Evolutionary conservation across 2,113 vertebrate species (phyloP), one percentile per base, ranked within the genome.

Genomic region (Stictonetta naevosa): DNA sequence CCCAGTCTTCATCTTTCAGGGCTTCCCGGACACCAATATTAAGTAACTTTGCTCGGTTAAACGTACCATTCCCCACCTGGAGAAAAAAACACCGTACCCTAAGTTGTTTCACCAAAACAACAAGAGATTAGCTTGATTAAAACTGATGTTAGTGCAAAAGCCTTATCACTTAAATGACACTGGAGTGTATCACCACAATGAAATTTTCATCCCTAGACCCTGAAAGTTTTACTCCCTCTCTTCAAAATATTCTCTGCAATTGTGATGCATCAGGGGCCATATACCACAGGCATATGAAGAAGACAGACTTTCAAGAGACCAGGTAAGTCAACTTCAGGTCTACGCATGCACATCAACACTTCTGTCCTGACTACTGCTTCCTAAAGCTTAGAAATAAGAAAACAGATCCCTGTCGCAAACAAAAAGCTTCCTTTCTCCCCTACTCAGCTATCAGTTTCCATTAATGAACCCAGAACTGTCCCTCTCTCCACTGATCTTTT

Each of bases 41-140:
- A 20, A 98, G 97, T n/a, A 98, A 96, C 83, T 98, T 98, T 71
- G 98, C 98, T 83, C 97, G 86, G 89, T 98, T 98, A 90, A 98
- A 98, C 0, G 97, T 97, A 26, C 95, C 96, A 2, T 91, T 96
- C 50, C 98, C 98, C 23, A 88, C 95, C 98, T 98, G 81, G 40
- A 86, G 88, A 94, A 92, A 83, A 80, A 94, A 96, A 75, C 3
- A 21, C 20, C 20, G 22, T 20, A 46, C 46, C 46, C 5, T 22
- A 48, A 11, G 20, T 48, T 48, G 20, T 20, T 48, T 48, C 46
- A 48, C 8, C 48, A 56, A 25, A 90, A 62, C 56, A 56, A 73
- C 66, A 75, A 56, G 17, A 33, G 0, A 1, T 0, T 53, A 72
- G 73, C 8, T 55, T 60, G 26, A 21, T 44, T 64, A 20, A 42